Base-by-base conservation (phyloP, 2,888 invertebrate genomes). In the Meloe dianella region DNA sequence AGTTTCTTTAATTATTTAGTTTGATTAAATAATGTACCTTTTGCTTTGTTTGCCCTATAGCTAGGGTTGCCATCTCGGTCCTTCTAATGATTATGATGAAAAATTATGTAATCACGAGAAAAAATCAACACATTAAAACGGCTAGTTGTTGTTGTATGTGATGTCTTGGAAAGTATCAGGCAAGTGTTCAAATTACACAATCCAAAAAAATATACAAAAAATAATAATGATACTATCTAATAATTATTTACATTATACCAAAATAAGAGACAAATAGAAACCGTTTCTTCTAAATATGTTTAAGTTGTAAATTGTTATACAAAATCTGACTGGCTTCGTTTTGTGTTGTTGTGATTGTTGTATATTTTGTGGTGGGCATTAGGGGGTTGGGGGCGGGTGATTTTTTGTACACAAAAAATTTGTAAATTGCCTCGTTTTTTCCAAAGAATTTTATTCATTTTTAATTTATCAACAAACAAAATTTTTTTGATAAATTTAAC, bases 11-110 rank as follows among this genome's bases (percentile, higher is more conserved):
- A n/a, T n/a, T n/a, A n/a, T n/a, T 60, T 57, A 58, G 29, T 61
- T 60, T 32, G 57, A 64, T 64, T 61, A 63, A 29, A 17, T 57
- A 20, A 78, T 78, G 65, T 73, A 72, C 62, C 51, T 76, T 78
- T 77, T 83, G 79, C 80, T 83, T 79, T 83, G 75, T 83, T 80
- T 83, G 83, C 83, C 83, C 83, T 83, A 78, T 83, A 83, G 83
- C 83, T 83, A 83, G 83, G 83, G 83, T 83, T 78, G 79, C 79
- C 80, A 80, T 76, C 80, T 80, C 80, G 80, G 79, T 77, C 77
- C 76, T 74, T 78, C 77, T 77, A 77, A 78, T 76, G 75, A 41
- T 41, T 17, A 41, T 41, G 41, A 41, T 41, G 41, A 41, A 41
- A 41, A 41, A 41, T 41, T 17, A 17, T 41, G 17, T n/a, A 75